These are phyloP conservation scores for Platichthys flesus DNA, from an alignment of 2,113 vertebrate species.

Conservation along the genomic window DNA sequence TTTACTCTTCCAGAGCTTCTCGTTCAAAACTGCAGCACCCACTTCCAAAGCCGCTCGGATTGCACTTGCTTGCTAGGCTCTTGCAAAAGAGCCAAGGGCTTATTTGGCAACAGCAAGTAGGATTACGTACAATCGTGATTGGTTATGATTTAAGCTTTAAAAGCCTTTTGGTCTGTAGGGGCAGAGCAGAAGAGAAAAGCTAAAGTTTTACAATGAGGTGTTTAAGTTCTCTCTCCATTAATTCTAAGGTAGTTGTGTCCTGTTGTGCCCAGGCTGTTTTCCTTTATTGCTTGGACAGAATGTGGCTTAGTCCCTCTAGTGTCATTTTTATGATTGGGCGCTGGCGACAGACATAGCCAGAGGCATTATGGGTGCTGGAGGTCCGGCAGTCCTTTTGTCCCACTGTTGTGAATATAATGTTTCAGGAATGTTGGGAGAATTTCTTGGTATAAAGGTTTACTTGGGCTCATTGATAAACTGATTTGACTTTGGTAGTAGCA, in stretches of 20 bases:
- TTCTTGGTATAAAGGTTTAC: not conserved
- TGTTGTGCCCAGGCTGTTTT: constrained; percentile 6
- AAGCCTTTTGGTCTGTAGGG: not conserved
- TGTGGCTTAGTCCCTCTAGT: not conserved
- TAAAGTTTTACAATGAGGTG: not conserved
- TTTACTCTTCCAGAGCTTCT: constrained; percentile 29
- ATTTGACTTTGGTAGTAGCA: too few species aligned
- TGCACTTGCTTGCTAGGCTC: constrained; percentile 8
- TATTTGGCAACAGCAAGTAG: not conserved
- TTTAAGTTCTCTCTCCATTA: constrained; percentile 6
- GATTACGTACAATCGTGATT: not conserved
- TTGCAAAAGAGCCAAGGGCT: constrained; percentile 6
- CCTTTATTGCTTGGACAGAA: constrained; percentile 8
- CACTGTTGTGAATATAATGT: not conserved
- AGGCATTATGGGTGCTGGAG: not conserved
- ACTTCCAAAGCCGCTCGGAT: constrained; percentile 27
- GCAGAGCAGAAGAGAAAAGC: not conserved
- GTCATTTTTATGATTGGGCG: not conserved
- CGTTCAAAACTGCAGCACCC: constrained; percentile 20
- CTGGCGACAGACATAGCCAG: not conserved
- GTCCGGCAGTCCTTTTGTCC: not conserved
- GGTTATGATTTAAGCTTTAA: not conserved
- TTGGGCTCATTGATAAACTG: not conserved
- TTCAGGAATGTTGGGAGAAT: not conserved
- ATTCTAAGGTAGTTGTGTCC: not conserved